Base-by-base conservation (phyloP, 2,888 invertebrate species). In the Formica aserva region DNA sequence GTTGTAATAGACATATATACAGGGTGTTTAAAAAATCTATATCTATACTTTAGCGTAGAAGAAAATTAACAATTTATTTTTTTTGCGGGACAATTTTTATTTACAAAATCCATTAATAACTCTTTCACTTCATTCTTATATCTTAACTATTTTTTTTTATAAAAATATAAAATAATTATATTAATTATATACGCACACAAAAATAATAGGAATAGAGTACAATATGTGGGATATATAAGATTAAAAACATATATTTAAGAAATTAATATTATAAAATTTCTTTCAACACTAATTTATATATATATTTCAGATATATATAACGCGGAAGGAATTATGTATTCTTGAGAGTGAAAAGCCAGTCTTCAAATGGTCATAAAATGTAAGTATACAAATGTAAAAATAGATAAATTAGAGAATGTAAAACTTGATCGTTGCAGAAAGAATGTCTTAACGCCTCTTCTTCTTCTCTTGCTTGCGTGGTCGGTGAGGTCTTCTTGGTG, bases 401-500 rank as follows among this genome's bases (percentile, higher is more conserved):
- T 29, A 41, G 1, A 26, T 9, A n/a, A 38, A 55, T 45, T 3
- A 29, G 3, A 60, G 1, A 29, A 32, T 65, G 1, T 13, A 29
- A 41, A 22, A 15, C 26, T 26, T 15, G 13, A 26, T 52, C 6
- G 13, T 4, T n/a, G 0, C 4, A 41, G 3, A 62, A 32, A 82
- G 26, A 80, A 11, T n/a, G 3, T n/a, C 3, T 90, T 26, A 90
- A 65, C 90, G 87, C 52, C 97, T 95, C 91, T 97, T 97, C 94
- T 97, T 97, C 92, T 97, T 97, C 87, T 97, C 97, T 93, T 97
- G 97, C 83, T 97, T 96, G 48, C 97, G 94, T 0, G 96, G 95
- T 71, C 96, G 93, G 86, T 97, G 96, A 0, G 97, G 96, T 92
- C 96, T 95, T 69, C 96, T 95, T 0, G 97, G 97, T 41, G 97